Base-by-base conservation (phyloP, 1,140 invertebrate species). In the Drosophila tani region DNA sequence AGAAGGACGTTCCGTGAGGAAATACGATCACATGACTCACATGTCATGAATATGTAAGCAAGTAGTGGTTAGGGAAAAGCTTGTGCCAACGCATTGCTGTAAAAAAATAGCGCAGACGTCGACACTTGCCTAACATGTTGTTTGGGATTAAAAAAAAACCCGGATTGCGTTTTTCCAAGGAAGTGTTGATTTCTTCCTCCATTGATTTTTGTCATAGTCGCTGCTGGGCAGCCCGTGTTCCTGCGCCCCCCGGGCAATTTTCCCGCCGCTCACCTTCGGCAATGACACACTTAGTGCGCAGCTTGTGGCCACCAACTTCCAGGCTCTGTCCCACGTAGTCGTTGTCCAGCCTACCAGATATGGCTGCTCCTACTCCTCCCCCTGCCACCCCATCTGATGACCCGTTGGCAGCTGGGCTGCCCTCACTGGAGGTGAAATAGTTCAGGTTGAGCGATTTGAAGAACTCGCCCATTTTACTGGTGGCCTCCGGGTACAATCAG, bases 241-340 rank as follows among this genome's bases (percentile, higher is more conserved):
- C 11, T 46, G 21, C 19, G 14, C 40, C 63, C 35, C 11, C 29
- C 19, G 29, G 49, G 27, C 38, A 15, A 40, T 14, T 38, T 14
- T 9, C 58, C 32, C 29, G 11, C 6, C 3, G 14, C 53, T 59
- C 73, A 98, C 98, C 98, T 97, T 99, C 98, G 55, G 98, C 98
- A 79, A 99, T 97, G 82, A 98, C 96, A 94, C 95, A 96, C 93
- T 96, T 98, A 51, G 98, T 96, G 93, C 96, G 95, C 65, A 99
- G 94, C 94, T 97, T 98, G 91, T 97, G 96, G 92, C 96, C 96
- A 78, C 96, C 97, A 79, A 99, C 95, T 94, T 99, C 97, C 51
- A 99, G 95, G 80, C 95, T 94, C 94, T 98, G 97, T 38, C 98
- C 98, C 68, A 99, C 96, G 93, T 98, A 98, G 93, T 97, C 97